Evolutionary conservation across 2,888 invertebrate genomes (phyloP).

Genomic region (Drosophila prostipennis): DNA sequence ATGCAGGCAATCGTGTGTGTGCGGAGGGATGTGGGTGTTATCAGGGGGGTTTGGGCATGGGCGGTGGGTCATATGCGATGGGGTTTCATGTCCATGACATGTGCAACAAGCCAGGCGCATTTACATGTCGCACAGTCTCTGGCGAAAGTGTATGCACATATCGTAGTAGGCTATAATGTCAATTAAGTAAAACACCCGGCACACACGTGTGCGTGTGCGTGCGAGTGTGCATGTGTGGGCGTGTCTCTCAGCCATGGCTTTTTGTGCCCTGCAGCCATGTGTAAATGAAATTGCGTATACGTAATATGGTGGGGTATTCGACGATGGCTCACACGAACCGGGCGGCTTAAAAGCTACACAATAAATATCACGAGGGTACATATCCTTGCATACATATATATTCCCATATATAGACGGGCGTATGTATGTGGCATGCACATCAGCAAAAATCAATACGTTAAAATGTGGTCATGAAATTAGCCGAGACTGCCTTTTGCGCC

Average conservation of each 20-base stretch:
- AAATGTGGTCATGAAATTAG: conserved; percentile 78
- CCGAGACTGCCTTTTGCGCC: conserved; percentile 53
- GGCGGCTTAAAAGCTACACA: conserved; percentile 73
- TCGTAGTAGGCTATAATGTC: conserved; percentile 81
- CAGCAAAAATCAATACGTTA: conserved; percentile 81
- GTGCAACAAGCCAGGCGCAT: conserved; percentile 75
- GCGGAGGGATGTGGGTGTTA: too few species aligned
- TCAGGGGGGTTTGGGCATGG: conserved; percentile 14
- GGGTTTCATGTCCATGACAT: conserved; percentile 49
- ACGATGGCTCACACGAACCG: conserved; percentile 61
- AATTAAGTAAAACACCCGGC: conserved; percentile 65
- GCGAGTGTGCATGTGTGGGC: conserved; percentile 26
- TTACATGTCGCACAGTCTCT: conserved; percentile 67
- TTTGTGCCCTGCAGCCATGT: conserved; percentile 72
- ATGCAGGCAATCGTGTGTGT: neutral
- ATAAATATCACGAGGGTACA: conserved; percentile 36
- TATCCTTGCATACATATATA: neutral
- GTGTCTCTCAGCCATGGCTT: conserved; percentile 52
- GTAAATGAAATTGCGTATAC: conserved; percentile 74
- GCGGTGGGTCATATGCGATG: neutral
- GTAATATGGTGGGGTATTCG: conserved; percentile 50
- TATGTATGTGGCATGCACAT: neutral
- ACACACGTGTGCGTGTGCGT: conserved; percentile 16
- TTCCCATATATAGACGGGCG: neutral
- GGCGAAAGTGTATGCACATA: conserved; percentile 72